Percentiles rank a stretch among this genome's conserved stretches.
Conservation (phyloP, 2,797 vertebrate genomes). For the Malurus splendens region DNA sequence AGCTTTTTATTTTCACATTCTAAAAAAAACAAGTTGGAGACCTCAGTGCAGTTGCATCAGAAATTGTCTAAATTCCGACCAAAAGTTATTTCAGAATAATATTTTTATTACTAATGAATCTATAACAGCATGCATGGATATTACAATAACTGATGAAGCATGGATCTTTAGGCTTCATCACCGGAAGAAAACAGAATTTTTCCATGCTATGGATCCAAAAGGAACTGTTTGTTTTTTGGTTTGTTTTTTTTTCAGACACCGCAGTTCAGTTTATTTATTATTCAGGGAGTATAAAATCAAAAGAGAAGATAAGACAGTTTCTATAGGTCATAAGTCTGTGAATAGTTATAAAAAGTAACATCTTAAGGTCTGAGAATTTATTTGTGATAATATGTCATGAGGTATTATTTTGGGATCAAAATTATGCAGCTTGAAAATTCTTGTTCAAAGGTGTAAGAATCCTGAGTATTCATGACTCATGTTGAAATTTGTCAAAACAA, state of each 20-base stretch:
- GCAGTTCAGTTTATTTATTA: neutral
- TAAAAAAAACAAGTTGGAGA: neutral
- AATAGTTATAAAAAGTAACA: neutral
- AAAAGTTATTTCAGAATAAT: neutral
- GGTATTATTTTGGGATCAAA: slow-evolving; percentile 8
- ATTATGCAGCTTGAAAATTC: slow-evolving; percentile 19
- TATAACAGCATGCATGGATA: neutral
- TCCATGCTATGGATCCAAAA: neutral
- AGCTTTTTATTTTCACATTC: neutral
- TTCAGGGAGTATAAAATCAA: neutral
- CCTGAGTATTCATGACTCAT: neutral
- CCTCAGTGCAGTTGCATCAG: neutral
- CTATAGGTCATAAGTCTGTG: neutral
- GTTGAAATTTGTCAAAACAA: slow-evolving; percentile 33
- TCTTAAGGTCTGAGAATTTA: neutral
- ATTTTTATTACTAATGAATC: neutral
- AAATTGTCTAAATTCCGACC: neutral
- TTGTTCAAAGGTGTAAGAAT: slow-evolving; percentile 11
- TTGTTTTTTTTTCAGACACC: neutral
- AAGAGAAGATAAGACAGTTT: neutral
- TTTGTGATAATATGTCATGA: neutral
- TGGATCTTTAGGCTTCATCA: neutral
- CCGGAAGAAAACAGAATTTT: neutral
- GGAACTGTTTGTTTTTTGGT: neutral
- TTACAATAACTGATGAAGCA: neutral